These are phyloP conservation scores for Colletes collaris DNA, from an alignment of 2,888 invertebrate genomes.

Conservation along the genomic window DNA sequence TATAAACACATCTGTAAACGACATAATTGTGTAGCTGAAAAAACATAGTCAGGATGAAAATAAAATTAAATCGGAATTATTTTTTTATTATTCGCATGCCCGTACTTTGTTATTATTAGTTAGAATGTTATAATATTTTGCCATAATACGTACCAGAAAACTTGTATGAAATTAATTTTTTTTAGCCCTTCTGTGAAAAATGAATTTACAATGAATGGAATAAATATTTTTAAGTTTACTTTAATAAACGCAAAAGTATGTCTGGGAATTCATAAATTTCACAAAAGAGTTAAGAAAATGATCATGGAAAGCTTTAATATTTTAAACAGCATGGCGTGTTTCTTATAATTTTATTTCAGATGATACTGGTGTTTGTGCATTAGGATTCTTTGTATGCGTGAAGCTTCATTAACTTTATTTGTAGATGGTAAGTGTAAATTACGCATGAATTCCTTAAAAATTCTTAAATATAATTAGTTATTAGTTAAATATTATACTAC, in stretches of 20 bases:
- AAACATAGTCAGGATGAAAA: neutral
- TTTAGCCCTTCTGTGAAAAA: slow-evolving; percentile 21
- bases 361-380: slow-evolving; percentile 70
- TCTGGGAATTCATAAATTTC: neutral
- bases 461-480: slow-evolving; percentile 28
- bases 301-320: slow-evolving; percentile 46
- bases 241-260: too few species aligned
- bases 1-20: slow-evolving; percentile 7
- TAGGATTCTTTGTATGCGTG: slow-evolving; percentile 71
- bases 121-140: slow-evolving; percentile 33
- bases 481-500: slow-evolving; percentile 15
- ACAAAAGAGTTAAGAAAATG: slow-evolving; percentile 18
- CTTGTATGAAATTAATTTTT: slow-evolving; percentile 5
- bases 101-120: slow-evolving; percentile 22
- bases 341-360: slow-evolving; percentile 73
- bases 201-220: neutral
- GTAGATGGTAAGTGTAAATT: slow-evolving; percentile 72
- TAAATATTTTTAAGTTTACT: too few species aligned
- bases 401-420: slow-evolving; percentile 75
- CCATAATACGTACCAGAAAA: slow-evolving; percentile 16
- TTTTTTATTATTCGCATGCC: slow-evolving; percentile 41
- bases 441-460: slow-evolving; percentile 41
- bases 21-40: slow-evolving; percentile 6
- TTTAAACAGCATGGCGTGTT: slow-evolving; percentile 72
- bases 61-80: neutral